Percentiles rank a stretch among this genome's conserved stretches.
Evolutionary conservation across 2,888 invertebrate genomes (phyloP).

Genomic region (Pseudococcus jackbeardsleyi): DNA sequence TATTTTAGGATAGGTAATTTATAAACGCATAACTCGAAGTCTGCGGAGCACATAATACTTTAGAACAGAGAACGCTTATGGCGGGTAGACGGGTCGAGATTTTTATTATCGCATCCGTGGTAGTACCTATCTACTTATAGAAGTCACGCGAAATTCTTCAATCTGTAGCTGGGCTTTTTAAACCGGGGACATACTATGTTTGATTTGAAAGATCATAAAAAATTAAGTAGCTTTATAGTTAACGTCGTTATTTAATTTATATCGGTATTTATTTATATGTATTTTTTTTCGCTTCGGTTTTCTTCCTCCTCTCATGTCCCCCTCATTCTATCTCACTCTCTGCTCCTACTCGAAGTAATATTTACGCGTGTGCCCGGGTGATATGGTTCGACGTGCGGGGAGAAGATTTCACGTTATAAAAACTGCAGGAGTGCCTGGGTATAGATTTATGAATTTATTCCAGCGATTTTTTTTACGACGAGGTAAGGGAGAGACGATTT

Average conservation of each 20-base stretch:
- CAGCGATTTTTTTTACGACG: constrained; percentile 22
- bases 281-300: constrained; percentile 23
- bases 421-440: constrained; percentile 21
- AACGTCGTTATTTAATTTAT: constrained; percentile 62
- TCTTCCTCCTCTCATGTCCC: not conserved
- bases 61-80: not conserved
- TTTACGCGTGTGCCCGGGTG: not conserved
- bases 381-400: not conserved
- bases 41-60: not conserved
- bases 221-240: constrained; percentile 58
- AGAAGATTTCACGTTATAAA: constrained; percentile 41
- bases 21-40: constrained; percentile 26
- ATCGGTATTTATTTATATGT: constrained; percentile 8
- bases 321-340: not conserved
- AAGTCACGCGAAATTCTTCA: constrained; percentile 61
- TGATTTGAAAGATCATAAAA: constrained; percentile 59
- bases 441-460: constrained; percentile 49
- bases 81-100: constrained; percentile 2
- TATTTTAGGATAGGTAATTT: constrained; percentile 55
- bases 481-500: not conserved
- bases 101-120: constrained; percentile 48
- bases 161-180: constrained; percentile 10
- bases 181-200: constrained; percentile 43
- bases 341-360: not conserved
- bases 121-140: not conserved